These are phyloP conservation scores for Antigone vipio DNA, from an alignment of 2,113 vertebrate genomes.

Conservation along the genomic window DNA sequence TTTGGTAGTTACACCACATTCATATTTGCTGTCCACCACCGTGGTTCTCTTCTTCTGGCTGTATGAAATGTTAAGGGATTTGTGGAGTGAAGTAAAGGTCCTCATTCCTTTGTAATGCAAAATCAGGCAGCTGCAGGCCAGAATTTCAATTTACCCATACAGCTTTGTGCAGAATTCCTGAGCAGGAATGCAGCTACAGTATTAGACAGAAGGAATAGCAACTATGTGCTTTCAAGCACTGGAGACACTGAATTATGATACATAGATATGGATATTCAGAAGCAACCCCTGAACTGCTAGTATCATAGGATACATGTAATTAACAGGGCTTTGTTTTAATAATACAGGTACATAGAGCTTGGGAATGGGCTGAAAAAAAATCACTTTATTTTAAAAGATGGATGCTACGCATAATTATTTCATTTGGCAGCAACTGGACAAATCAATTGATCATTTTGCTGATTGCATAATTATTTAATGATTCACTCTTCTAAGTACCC, in stretches of 20 bases:
- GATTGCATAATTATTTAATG: constrained; percentile 26
- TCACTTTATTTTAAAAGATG: not conserved
- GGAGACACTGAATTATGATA: not conserved
- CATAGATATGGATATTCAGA: not conserved
- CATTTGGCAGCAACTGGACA: constrained; percentile 30
- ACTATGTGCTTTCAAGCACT: constrained; percentile 18
- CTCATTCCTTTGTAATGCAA: constrained; percentile 57
- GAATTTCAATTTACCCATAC: constrained; percentile 67
- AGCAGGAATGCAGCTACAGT: constrained; percentile 25
- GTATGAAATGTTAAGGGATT: not conserved
- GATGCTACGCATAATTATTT: constrained; percentile 27
- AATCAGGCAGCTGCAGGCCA: constrained; percentile 54
- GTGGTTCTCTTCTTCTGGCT: not conserved
- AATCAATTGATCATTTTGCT: constrained; percentile 32
- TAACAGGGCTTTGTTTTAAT: not conserved
- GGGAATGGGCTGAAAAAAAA: not conserved
- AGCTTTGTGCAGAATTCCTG: constrained; percentile 66
- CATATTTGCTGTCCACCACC: not conserved
- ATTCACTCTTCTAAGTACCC: not conserved
- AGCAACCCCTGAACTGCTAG: not conserved
- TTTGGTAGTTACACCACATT: not conserved
- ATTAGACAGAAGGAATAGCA: constrained; percentile 30
- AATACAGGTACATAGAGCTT: not conserved
- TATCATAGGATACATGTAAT: not conserved
- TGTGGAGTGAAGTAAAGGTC: not conserved